Base-by-base conservation (phyloP, 2,113 vertebrate species). In the Urocolius indicus region DNA sequence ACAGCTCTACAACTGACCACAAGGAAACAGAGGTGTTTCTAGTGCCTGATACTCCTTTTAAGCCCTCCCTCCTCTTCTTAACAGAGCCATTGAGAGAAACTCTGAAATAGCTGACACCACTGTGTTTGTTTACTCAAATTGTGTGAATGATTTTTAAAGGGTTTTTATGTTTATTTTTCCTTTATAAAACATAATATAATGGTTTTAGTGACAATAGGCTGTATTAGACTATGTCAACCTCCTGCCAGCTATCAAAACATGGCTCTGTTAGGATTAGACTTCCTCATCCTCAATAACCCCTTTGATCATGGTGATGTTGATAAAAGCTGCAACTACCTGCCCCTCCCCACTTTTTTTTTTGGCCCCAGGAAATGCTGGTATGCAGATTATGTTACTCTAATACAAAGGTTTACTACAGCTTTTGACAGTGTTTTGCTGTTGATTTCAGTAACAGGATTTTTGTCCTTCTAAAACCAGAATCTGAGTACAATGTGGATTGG, bases 221-320 rank as follows among this genome's bases (percentile, higher is more conserved):
- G 69, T 89, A 95, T 96, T 89, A 87, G 69, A 78, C 89, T 88
- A 78, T 91, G 94, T 96, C 90, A 93, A 67, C 94, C 93, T 94
- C 90, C 79, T 76, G 93, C 84, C 94, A 93, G 93, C 90, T 91
- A 93, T 86, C 85, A 95, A 95, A 95, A 95, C 9, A 96, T 1
- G 32, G 67, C 79, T 95, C 82, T 95, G 93, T 95, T 95, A 91
- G 85, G 71, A 93, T 94, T 94, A 95, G 69, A 95, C 68, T 96
- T 97, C 96, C 93, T 95, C 72, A 94, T 91, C n/a, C 75, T 86
- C 93, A 80, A 16, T 45, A 90, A 93, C 55, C 72, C 51, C 79
- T 97, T 95, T 96, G 90, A 95, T 95, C 59, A 52, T 2, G 18
- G 67, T 67, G 72, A 67, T 95, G 84, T 55, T 87, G 90, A 91